Evolutionary conservation across 1,140 invertebrate species (phyloP), one percentile per base, ranked within the genome.

Genomic region (Plectrocnemia conspersa): DNA sequence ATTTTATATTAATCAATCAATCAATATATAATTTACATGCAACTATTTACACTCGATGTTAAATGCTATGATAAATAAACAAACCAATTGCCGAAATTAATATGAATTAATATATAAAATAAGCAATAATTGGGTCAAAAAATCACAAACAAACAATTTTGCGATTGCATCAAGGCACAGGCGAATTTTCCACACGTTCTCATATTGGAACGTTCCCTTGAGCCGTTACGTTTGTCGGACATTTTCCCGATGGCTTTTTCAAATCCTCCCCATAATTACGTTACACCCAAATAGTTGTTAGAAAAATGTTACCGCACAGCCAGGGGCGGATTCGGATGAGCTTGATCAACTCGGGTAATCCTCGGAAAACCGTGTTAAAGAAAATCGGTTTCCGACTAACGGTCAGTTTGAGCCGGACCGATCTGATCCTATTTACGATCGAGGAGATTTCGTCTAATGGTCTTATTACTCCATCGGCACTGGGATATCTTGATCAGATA

Each of bases 321-420:
- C n/a, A n/a, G n/a, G n/a, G 27, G 27, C 27, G 27, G 27, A 7
- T 6, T 29, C 5, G 15, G 35, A 38, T 38, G 35, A 38, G 35
- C 15, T 38, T 38, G 35, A 38, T 38, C 35, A 38, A 38, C 15
- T 54, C 41, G 19, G 27, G 35, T 56, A 56, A 56, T 56, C 54
- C 19, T 7, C 33, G 13, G 40, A 33, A 57, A 47, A 57, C 55
- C 55, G 49, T 56, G 54, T 56, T 48, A 49, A 52, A 57, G 55
- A 52, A 57, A 49, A 57, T 57, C 36, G 55, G 33, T 52, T 57
- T 56, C 40, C 48, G 25, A 23, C 45, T 45, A 45, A 56, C 47
- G 36, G 19, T 49, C 24, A 25, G 27, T 38, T 38, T 38, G 35
- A 38, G 15, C 15, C 35, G 35, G 15, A 38, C 35, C 35, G 5